Base-by-base conservation (phyloP, 1,140 invertebrate genomes). In the Caenorhabditis brenneri region DNA sequence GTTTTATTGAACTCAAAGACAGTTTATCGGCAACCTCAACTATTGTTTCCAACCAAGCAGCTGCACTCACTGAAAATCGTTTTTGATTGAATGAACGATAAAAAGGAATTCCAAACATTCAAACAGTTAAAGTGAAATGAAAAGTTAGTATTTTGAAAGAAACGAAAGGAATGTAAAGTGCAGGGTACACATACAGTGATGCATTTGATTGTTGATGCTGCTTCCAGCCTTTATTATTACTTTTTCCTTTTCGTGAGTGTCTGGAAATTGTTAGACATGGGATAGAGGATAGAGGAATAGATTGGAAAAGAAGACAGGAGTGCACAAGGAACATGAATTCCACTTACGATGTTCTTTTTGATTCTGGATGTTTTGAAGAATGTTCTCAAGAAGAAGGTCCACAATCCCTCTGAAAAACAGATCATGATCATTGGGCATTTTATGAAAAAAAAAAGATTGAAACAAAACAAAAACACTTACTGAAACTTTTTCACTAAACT, bases 21-120 rank as follows among this genome's bases (percentile, higher is more conserved):
- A 92, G 87, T 74, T 91, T 88, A 51, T 92, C 91, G 24, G 92
- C 91, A 60, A 92, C 91, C 85, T 92, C 91, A 49, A 92, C 89
- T 65, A 92, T 85, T 15, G 91, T 92, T 33, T 92, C 92, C 51
- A 92, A 87, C 92, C 92, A 92, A n/a, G 91, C 92, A 58, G 88
- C 89, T 10, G 91, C 91, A 39, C 91, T 90, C 55, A 92, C 92
- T 92, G 88, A 74, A 91, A 91, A 12, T n/a, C 19, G 36, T 79
- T 55, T 27, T 9, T 10, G 0, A 22, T 24, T 27, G 19, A 1
- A 12, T 22, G 27, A 29, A 1, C 22, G 1, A 51, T n/a, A 51
- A 22, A 51, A 16, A 51, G n/a, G n/a, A n/a, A n/a, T n/a, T n/a
- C n/a, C n/a, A 51, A n/a, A 51, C 2, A 4, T n/a, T 0, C 5